Evolutionary conservation across 2,113 vertebrate genomes (phyloP), one percentile per base, ranked within the genome.

Genomic region (Machaerirhynchus nigripectus): DNA sequence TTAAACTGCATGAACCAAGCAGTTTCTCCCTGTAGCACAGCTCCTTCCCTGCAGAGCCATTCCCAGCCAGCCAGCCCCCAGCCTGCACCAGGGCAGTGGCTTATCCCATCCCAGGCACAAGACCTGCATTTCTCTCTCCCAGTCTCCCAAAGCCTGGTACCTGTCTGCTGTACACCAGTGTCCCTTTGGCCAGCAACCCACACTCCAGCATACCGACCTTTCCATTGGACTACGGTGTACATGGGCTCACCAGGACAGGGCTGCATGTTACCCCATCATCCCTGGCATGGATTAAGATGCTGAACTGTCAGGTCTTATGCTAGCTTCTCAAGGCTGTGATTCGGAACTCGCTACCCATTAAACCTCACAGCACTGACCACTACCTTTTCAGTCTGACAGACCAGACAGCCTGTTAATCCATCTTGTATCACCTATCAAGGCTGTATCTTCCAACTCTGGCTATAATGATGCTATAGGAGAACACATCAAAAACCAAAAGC

Each of bases 161-260:
- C 24, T 40, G 73, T 65, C 73, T 77, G 23, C 44, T 39, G 40
- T 39, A 64, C 1, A 2, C 23, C 3, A 9, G 73, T 27, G 16
- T 16, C 40, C 10, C 15, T 65, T 37, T 3, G 3, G 26, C 14
- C 28, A 59, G 49, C 31, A 77, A 37, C 49, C 40, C 37, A 33
- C 50, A 27, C 21, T 52, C 27, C 49, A 64, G 44, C 3, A 1
- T 10, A 42, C 4, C 13, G 6, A 13, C 37, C 27, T 56, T 52
- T 30, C 42, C 50, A 20, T 31, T 5, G 10, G 46, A 74, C n/a
- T 46, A 64, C 0, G 0, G 30, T 21, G 53, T 31, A 50, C 13
- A 30, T 6, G 23, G 28, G 53, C 30, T 50, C 33, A 39, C 39
- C 19, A 14, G 30, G 46, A 21, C 27, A 73, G 68, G 35, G 49